These are phyloP conservation scores for Indicator indicator DNA, from an alignment of 2,113 vertebrate genomes.

Conservation along the genomic window DNA sequence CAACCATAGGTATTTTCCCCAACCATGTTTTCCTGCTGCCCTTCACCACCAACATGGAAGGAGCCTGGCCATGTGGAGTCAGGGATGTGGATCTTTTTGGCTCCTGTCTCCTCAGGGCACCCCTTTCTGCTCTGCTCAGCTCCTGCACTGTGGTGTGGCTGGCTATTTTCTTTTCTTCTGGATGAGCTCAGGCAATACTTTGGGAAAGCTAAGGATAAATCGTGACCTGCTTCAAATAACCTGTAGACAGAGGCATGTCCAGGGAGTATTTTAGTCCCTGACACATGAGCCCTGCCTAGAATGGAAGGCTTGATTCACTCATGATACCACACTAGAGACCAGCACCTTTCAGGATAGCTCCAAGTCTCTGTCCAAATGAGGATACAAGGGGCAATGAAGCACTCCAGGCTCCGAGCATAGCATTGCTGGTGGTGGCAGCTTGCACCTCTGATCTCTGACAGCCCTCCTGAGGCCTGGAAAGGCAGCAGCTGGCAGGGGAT, in stretches of 20 bases:
- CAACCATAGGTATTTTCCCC: not conserved
- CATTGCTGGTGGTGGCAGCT: not conserved
- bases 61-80: not conserved
- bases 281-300: not conserved
- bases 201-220: not conserved
- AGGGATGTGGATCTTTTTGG: not conserved
- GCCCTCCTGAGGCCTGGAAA: not conserved
- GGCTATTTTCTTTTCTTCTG: not conserved
- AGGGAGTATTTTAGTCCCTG: constrained; percentile 38
- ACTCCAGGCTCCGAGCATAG: not conserved
- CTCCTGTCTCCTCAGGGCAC: no score
- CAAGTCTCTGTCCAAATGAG: not conserved
- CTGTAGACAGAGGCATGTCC: not conserved
- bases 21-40: not conserved
- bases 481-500: not conserved
- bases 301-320: constrained; percentile 6
- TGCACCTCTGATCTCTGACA: not conserved
- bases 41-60: not conserved
- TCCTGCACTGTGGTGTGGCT: not conserved
- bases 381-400: not conserved
- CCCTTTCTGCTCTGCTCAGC: not conserved
- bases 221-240: constrained; percentile 25
- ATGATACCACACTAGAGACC: not conserved
- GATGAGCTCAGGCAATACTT: constrained; percentile 19
- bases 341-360: not conserved